A percentile compares a stretch with the other conserved stretches of the same genome.
Evolutionary conservation across 2,888 invertebrate genomes (phyloP).

Genomic region (Trimorus sp.): DNA sequence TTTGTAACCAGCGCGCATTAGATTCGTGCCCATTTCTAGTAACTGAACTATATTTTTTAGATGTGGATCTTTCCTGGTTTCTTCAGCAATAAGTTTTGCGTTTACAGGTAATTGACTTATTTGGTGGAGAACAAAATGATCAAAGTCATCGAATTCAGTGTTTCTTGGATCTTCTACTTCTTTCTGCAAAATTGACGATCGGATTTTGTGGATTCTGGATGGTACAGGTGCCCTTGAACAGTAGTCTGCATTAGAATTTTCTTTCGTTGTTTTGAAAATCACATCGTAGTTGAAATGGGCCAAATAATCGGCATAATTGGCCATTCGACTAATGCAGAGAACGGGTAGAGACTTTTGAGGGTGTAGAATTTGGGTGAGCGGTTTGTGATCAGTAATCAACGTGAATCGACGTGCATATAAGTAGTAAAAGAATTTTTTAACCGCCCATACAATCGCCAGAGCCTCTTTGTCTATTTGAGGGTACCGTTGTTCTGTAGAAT

Average conservation of each 20-base stretch:
- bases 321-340: constrained; percentile 48
- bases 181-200: background rate
- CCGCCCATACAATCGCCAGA: constrained; percentile 10
- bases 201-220: background rate
- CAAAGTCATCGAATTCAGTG: constrained; percentile 4
- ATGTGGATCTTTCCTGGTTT: constrained; percentile 22
- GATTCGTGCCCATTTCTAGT: constrained; percentile 13
- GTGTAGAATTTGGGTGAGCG: constrained; percentile 15
- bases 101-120: constrained; percentile 27
- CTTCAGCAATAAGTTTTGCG: constrained; percentile 26
- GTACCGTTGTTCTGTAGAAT: constrained; percentile 4
- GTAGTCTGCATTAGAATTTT: constrained; percentile 38
- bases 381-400: constrained; percentile 17
- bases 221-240: constrained; percentile 14
- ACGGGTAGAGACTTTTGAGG: constrained; percentile 34
- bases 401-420: constrained; percentile 11
- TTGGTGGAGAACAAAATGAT: constrained; percentile 17
- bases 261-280: constrained; percentile 23
- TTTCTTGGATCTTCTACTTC: background rate
- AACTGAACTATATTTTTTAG: constrained; percentile 17
- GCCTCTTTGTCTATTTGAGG: constrained; percentile 21
- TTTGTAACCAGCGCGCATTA: constrained; percentile 1
- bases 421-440: constrained; percentile 18
- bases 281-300: constrained; percentile 39
- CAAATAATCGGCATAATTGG: constrained; percentile 47